Base-by-base conservation (phyloP, 2,113 vertebrate species). In the Nothobranchius furzeri region DNA sequence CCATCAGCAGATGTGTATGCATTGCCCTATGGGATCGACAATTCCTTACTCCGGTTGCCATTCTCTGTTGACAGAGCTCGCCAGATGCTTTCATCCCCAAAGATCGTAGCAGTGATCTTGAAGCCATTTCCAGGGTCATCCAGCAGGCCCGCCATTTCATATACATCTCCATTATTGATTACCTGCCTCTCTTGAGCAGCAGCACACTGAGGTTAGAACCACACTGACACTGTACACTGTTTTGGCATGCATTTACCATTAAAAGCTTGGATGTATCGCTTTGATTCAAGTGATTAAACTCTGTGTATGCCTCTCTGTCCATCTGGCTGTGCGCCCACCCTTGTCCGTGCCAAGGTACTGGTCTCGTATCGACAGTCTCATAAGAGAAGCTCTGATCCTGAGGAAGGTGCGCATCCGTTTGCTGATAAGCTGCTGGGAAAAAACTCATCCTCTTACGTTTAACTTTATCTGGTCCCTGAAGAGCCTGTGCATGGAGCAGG, bases 401-500 rank as follows among this genome's bases (percentile, higher is more conserved):
- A 93, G 94, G 73, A 93, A 91, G 13, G 94, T 98, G 75, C 94
- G 93, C 79, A 93, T 98, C 12, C 94, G 95, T 61, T 92, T 98
- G 79, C 92, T 98, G 53, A 93, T 98, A 76, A 97, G 96, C 87
- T 98, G 95, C 90, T 93, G 95, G 89, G 95, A 95, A 86, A 91
- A 96, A 66, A 98, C 95, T 0, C 90, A 96, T 68, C 95, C 95
- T 0, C 95, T 98, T 48, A 96, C 95, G 4, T 95, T 96, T 83
- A 98, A 96, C 90, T 98, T 98, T 42, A 84, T 97, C 83, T 98
- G 95, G 25, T 98, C 97, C 81, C 93, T 98, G 82, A 95, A 95
- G 93, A 96, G 93, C 73, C 94, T 98, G 83, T 98, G 97, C 76
- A 93, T 94, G 67, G 94, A 96, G 83, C 91, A 95, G 75, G 84